phyloP scores from a whole-genome alignment of 2,888 invertebrate genomes.

The Drosophila ezoana region DNA sequence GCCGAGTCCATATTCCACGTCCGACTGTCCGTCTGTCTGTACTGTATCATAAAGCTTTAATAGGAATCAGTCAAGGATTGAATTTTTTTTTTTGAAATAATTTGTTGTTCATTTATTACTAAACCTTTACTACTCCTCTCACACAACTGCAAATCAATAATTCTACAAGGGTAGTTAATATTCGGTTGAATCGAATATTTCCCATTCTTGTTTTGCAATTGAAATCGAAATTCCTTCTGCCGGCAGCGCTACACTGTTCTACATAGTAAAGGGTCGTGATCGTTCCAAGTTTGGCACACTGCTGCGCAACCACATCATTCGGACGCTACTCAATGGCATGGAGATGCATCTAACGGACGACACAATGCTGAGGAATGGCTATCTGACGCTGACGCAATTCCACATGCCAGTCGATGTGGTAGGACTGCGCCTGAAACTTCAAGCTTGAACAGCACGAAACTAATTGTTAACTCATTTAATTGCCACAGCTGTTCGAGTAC shows the following conservation, averaged over 20 bases:
- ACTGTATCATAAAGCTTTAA: no score
- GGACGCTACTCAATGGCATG: constrained; percentile 95
- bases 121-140: no score
- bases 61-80: no score
- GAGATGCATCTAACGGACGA: constrained; percentile 93
- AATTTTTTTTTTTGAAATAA: no score
- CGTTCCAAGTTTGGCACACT: constrained; percentile 90
- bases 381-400: constrained; percentile 96
- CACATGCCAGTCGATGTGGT: constrained; percentile 98
- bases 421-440: constrained; percentile 58
- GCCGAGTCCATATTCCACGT: no score
- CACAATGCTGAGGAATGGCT: constrained; percentile 98
- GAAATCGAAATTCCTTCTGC: neutral
- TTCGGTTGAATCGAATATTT: no score
- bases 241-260: constrained; percentile 95
- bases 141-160: no score
- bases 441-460: neutral
- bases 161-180: no score
- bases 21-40: no score
- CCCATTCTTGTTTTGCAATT: neutral
- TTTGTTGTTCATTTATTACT: no score
- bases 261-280: constrained; percentile 95
- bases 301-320: constrained; percentile 92
- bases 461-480: neutral
- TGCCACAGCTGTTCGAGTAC: constrained; percentile 94